A percentile compares a stretch with the other conserved stretches of the same genome.
These are phyloP conservation scores for Trissolcus brochymenae DNA, from an alignment of 2,888 invertebrate species.

Conservation along the genomic window DNA sequence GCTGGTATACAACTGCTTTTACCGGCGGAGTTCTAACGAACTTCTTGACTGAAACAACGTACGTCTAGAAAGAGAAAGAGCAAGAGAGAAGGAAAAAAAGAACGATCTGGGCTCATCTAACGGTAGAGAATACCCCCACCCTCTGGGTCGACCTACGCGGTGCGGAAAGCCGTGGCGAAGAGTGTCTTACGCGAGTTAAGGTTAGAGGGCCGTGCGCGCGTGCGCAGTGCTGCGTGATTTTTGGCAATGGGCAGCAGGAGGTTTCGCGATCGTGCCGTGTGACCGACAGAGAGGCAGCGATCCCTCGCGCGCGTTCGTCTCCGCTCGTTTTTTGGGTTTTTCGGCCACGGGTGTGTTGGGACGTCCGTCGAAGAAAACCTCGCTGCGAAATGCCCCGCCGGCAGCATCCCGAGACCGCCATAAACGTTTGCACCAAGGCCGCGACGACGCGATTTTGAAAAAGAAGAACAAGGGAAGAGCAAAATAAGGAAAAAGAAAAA, in stretches of 20 bases:
- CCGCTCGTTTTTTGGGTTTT: constrained; percentile 15
- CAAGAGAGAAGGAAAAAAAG: too few relatives aligned
- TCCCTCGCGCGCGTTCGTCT: constrained; percentile 10
- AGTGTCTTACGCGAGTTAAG: constrained; percentile 5
- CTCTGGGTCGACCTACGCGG: not conserved
- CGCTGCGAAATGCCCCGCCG: constrained; percentile 43
- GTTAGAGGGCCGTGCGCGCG: constrained; percentile 28
- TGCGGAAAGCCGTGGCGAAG: not conserved
- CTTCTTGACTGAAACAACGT: too few relatives aligned
- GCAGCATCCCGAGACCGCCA: constrained; percentile 44
- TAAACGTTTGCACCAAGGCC: constrained; percentile 42
- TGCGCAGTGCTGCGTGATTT: constrained; percentile 27
- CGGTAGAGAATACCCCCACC: not conserved
- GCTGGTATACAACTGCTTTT: too few relatives aligned
- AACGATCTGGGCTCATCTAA: too few relatives aligned
- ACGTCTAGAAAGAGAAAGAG: too few relatives aligned
- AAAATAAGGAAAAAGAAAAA: too few relatives aligned
- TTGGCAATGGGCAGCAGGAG: constrained; percentile 33
- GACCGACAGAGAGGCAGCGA: constrained; percentile 7
- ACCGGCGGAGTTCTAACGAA: too few relatives aligned
- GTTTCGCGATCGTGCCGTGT: constrained; percentile 5
- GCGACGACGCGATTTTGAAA: constrained; percentile 36
- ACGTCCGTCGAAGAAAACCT: not conserved
- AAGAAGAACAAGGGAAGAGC: too few relatives aligned
- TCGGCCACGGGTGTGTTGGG: constrained; percentile 11